phyloP scores from a whole-genome alignment of 23 tunicate genomes.

The Phallusia fumigata region DNA sequence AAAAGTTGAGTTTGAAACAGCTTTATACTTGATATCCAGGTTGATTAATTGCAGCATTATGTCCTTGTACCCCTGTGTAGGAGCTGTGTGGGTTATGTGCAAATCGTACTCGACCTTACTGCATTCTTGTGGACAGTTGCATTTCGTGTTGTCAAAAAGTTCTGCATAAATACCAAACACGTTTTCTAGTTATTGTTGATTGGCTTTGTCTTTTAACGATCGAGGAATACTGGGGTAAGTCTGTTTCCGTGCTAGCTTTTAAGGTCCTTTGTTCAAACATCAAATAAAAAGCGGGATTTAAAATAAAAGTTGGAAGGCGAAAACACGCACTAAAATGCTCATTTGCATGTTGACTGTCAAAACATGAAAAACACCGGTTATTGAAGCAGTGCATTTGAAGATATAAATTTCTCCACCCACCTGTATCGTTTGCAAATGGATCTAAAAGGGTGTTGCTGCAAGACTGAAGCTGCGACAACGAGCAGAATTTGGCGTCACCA shows the following conservation, averaged over 20 bases:
- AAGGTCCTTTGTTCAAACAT: no score
- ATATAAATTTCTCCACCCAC: neutral
- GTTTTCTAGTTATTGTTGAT: no score
- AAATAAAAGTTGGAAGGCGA: neutral
- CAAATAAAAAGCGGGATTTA: no score
- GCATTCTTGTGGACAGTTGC: conserved; percentile 51
- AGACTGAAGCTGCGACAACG: neutral
- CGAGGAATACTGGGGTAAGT: no score
- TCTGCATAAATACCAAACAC: conserved; percentile 10
- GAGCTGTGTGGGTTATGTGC: conserved; percentile 13
- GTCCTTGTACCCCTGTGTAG: conserved; percentile 22
- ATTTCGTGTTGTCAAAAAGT: conserved; percentile 27
- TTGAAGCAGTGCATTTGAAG: no score
- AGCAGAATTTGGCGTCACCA: conserved; percentile 14
- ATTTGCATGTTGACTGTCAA: no score
- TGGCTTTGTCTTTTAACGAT: no score
- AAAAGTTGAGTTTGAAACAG: no score
- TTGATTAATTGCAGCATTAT: neutral
- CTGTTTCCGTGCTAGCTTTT: no score
- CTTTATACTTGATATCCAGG: conserved; percentile 24
- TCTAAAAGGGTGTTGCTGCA: neutral
- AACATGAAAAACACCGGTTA: neutral
- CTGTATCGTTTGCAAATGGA: neutral
- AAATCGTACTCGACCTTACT: neutral
- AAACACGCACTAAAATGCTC: neutral